Base-by-base conservation (phyloP, 1,140 invertebrate genomes). In the Drosophila busckii region DNA sequence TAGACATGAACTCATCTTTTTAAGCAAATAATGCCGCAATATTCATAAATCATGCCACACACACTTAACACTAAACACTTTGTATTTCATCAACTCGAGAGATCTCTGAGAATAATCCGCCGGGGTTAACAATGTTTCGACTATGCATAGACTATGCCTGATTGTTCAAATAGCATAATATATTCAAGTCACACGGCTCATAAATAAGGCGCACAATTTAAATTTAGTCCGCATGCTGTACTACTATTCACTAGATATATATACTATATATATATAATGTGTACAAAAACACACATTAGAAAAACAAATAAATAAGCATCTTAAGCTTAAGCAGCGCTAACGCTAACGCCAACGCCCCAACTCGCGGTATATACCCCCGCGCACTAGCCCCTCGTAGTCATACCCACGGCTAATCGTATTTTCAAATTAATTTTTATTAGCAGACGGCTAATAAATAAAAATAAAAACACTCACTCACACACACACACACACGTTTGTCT, bases 381-480 rank as follows among this genome's bases (percentile, higher is more conserved):
- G 15, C 28, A 31, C 25, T 12, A 28, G 15, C 9, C 49, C 49
- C 38, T 23, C 34, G 52, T 38, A 38, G 38, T 32, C 23, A 38
- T 48, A 65, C 28, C 52, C 53, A 68, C 52, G 65, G 58, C 58
- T 60, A 54, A 84, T 80, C 71, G 68, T 84, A 80, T 84, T 84
- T 80, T 84, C 68, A 71, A 84, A 84, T 84, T 84, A 80, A 84
- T 84, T 84, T 69, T 73, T 80, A 80, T 80, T 73, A 80, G 63
- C 64, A 46, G 59, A 44, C 54, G 54, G 73, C 58, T 80, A 80
- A 78, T 80, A 78, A 80, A 78, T 62, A 78, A 78, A 78, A 67
- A 61, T 58, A 68, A 73, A 63, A 59, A 38, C 48, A 63, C 31
- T 44, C 25, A 50, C 40, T 45, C 25, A 49, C 25, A 50, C 40